Evolutionary conservation across 2,797 vertebrate genomes (phyloP).

Genomic region (Alca torda): DNA sequence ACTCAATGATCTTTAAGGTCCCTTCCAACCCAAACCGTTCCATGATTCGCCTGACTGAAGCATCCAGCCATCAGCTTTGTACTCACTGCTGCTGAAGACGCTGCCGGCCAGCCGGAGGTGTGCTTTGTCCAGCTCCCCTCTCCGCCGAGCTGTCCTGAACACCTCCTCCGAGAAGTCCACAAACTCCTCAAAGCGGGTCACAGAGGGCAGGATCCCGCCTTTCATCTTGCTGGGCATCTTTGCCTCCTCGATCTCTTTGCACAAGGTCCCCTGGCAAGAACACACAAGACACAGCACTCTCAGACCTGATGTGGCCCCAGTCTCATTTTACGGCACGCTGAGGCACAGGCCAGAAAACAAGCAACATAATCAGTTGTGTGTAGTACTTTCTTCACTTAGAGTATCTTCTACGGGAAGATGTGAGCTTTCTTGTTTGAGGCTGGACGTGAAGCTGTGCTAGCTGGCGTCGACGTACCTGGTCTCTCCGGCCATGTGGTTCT

Average conservation of each 20-base stretch:
- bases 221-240: constrained; percentile 41
- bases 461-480: neutral
- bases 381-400: neutral
- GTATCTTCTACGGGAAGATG: rapidly evolving
- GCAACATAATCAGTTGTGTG: too few species aligned
- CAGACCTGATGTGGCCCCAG: rapidly evolving
- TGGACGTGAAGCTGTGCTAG: rapidly evolving
- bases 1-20: neutral
- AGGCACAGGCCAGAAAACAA: neutral
- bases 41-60: neutral
- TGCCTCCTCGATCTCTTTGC: constrained; percentile 49
- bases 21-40: neutral
- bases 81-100: constrained; percentile 65
- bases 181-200: constrained; percentile 50
- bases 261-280: constrained; percentile 17
- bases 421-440: neutral
- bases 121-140: constrained; percentile 53
- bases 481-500: neutral
- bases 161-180: constrained; percentile 20
- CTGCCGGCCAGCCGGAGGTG: constrained; percentile 30
- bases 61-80: neutral
- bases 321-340: rapidly evolving
- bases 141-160: neutral
- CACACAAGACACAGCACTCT: neutral
- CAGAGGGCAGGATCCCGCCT: constrained; percentile 32